Percentiles rank a stretch among this genome's conserved stretches.
These are phyloP conservation scores for Lithophane semibrunnea DNA, from an alignment of 2,888 invertebrate species.

Conservation along the genomic window DNA sequence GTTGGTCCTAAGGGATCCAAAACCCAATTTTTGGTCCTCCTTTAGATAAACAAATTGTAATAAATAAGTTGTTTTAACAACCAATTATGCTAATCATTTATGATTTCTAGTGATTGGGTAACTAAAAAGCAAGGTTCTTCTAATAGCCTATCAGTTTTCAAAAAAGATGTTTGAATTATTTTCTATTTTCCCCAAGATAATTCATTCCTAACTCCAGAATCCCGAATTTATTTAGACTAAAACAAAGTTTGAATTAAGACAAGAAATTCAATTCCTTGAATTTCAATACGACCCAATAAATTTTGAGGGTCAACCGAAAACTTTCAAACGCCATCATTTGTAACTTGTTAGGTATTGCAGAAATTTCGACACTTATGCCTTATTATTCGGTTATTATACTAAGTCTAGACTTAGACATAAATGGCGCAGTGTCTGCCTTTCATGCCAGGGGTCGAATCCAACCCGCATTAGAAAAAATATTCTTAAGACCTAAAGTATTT, in stretches of 20 bases:
- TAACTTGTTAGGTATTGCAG: constrained; percentile 35
- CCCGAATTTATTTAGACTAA: constrained; percentile 13
- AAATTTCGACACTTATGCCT: constrained; percentile 27
- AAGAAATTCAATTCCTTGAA: constrained; percentile 26
- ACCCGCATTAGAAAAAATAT: constrained; percentile 13
- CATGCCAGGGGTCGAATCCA: background rate
- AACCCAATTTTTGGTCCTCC: too few species aligned
- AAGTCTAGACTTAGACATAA: constrained; percentile 27
- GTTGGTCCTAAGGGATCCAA: background rate
- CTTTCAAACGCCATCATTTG: constrained; percentile 36
- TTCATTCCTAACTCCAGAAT: background rate
- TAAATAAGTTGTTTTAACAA: background rate
- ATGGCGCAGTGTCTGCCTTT: constrained; percentile 31
- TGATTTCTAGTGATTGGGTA: background rate
- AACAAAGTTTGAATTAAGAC: constrained; percentile 12
- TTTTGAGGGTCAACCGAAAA: constrained; percentile 43
- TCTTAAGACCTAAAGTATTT: constrained; percentile 1
- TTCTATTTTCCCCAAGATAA: background rate
- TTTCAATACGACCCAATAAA: constrained; percentile 41
- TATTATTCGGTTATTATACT: constrained; percentile 32
- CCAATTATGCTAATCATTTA: background rate
- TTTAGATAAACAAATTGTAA: background rate
- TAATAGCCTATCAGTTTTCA: background rate
- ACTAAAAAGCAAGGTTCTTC: background rate
- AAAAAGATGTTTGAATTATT: background rate